A percentile compares a stretch with the other conserved stretches of the same genome.
Conservation (phyloP, 2,797 vertebrate genomes). For the Pangasius djambal region DNA sequence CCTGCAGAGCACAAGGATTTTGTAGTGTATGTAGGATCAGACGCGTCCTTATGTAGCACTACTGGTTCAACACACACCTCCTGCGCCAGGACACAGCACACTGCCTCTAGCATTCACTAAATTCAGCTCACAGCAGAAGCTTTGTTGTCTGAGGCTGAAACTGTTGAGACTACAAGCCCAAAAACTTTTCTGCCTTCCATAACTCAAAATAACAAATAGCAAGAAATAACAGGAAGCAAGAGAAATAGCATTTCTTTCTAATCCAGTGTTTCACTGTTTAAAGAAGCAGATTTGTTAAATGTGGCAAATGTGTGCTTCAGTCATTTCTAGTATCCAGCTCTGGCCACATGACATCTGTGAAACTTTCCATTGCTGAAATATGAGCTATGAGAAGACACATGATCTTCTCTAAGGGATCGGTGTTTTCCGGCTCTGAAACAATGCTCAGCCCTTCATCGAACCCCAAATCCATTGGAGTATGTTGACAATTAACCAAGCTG, state of each 20-base stretch:
- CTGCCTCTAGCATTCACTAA: not conserved
- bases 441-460: slow-evolving; percentile 54
- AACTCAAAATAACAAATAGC: not conserved
- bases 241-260: not conserved
- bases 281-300: not conserved
- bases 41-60: slow-evolving; percentile 56
- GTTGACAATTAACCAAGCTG: slow-evolving; percentile 79
- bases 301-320: not conserved
- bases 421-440: slow-evolving; percentile 29
- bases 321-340: not conserved
- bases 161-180: not conserved
- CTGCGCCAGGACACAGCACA: not conserved
- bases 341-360: slow-evolving; percentile 15
- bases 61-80: slow-evolving; percentile 60
- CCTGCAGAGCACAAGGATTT: slow-evolving; percentile 28
- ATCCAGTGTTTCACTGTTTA: not conserved
- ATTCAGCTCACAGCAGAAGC: not conserved
- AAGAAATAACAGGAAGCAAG: not conserved
- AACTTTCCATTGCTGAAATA: slow-evolving; percentile 32
- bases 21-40: slow-evolving; percentile 2
- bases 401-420: slow-evolving; percentile 25
- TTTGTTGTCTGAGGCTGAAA: slow-evolving; percentile 5
- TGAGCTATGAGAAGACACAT: not conserved
- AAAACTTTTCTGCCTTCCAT: not conserved
- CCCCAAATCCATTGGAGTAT: slow-evolving; percentile 70